phyloP scores from a whole-genome alignment of 2,797 vertebrate genomes.

The Florisuga fusca region DNA sequence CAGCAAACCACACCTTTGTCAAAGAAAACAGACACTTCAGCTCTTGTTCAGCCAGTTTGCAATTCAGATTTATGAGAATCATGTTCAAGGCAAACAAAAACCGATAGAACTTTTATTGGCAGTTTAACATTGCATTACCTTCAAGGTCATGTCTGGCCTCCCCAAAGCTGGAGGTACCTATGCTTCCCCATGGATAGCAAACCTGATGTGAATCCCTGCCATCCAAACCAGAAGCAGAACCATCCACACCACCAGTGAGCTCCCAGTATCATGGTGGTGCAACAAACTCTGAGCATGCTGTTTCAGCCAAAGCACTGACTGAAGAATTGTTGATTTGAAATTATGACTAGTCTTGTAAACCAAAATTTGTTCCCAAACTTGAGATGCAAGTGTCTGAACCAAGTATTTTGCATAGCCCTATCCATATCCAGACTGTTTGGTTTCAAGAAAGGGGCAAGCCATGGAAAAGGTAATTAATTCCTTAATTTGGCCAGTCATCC shows the following conservation, averaged over 20 bases:
- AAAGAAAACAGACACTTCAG: background rate
- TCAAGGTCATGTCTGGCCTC: background rate
- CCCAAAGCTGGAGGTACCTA: background rate
- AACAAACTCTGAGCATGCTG: accelerated
- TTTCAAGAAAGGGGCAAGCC: background rate
- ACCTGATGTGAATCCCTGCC: background rate
- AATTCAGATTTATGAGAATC: background rate
- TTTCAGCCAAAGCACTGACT: background rate
- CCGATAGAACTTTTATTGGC: background rate
- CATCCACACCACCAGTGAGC: background rate
- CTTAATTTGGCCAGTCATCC: background rate
- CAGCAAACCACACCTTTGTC: background rate
- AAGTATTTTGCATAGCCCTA: background rate
- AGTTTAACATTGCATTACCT: background rate
- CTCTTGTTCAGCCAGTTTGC: background rate
- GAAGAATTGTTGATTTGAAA: background rate
- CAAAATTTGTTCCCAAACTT: background rate
- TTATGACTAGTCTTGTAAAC: background rate
- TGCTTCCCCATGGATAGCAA: accelerated
- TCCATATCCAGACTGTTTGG: background rate
- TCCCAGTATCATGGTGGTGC: background rate
- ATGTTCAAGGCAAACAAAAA: background rate
- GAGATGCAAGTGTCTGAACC: background rate
- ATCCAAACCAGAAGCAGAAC: background rate
- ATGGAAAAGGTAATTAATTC: background rate